Percentiles rank a stretch among this genome's conserved stretches.
Conservation (phyloP, 2,888 invertebrate genomes). For the Pogonocherus hispidulus region DNA sequence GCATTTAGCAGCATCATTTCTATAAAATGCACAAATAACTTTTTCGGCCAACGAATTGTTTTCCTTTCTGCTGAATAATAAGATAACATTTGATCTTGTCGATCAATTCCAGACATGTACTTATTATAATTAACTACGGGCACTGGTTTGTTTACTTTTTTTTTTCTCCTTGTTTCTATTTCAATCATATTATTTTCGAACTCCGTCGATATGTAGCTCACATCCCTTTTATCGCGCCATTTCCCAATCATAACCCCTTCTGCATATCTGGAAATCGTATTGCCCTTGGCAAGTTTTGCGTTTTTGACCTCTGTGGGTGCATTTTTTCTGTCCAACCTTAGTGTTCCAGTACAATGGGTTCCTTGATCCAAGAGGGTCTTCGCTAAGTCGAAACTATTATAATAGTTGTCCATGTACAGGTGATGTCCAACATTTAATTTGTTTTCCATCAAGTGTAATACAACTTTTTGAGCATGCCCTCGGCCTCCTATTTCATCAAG, state of each 20-base stretch:
- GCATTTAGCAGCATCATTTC: background rate
- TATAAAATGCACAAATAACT: background rate
- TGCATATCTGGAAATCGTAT: background rate
- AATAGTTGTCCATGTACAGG: background rate
- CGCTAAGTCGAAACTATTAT: background rate
- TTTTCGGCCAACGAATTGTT: conserved; percentile 4
- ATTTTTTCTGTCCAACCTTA: background rate
- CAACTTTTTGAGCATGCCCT: background rate
- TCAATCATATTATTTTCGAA: background rate
- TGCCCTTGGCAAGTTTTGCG: background rate
- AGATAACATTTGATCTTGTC: conserved; percentile 5
- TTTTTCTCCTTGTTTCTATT: background rate
- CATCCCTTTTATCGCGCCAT: background rate
- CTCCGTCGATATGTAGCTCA: conserved; percentile 1
- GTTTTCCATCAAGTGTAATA: background rate
- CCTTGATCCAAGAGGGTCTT: background rate
- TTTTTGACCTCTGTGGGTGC: background rate
- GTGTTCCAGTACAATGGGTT: background rate
- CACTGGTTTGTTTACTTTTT: background rate
- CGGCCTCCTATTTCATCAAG: background rate
- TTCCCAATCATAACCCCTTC: background rate
- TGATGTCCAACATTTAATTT: conserved; percentile 3
- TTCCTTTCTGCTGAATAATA: background rate
- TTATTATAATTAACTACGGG: background rate
- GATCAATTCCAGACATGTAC: background rate